phyloP scores from a whole-genome alignment of 2,888 invertebrate species.

The Dioctria linearis region DNA sequence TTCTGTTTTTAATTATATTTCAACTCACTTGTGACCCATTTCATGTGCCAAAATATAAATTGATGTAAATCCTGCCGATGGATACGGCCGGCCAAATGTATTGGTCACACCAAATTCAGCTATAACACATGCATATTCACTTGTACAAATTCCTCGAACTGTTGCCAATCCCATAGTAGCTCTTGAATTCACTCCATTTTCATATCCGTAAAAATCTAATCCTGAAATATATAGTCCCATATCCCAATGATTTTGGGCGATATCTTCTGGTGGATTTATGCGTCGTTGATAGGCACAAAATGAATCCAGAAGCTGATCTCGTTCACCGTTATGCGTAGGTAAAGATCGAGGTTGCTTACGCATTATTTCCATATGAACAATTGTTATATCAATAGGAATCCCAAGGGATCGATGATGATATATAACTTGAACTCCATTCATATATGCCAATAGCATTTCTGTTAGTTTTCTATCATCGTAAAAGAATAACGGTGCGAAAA shows the following conservation, averaged over 20 bases:
- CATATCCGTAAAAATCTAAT: conserved; percentile 72
- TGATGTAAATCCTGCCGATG: conserved; percentile 87
- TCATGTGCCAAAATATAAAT: conserved; percentile 88
- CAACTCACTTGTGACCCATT: conserved; percentile 85
- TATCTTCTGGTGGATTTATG: conserved; percentile 78
- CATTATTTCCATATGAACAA: conserved; percentile 81
- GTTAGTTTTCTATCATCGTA: conserved; percentile 77
- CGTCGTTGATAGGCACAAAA: conserved; percentile 81
- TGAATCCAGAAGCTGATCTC: conserved; percentile 79
- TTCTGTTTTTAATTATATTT: conserved; percentile 47
- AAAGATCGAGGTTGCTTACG: conserved; percentile 77
- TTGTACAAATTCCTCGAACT: conserved; percentile 83
- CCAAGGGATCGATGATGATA: conserved; percentile 84
- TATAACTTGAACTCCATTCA: conserved; percentile 85
- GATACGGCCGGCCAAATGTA: conserved; percentile 82
- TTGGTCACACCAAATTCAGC: conserved; percentile 84
- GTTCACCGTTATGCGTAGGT: conserved; percentile 78
- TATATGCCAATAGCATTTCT: conserved; percentile 84
- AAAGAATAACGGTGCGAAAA: conserved; percentile 79
- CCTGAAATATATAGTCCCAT: conserved; percentile 85
- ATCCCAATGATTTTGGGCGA: conserved; percentile 84
- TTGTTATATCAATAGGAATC: conserved; percentile 76
- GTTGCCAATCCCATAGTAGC: conserved; percentile 88
- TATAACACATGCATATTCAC: conserved; percentile 82
- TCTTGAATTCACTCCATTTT: conserved; percentile 79